These are phyloP conservation scores for Bicyclus anynana DNA, from an alignment of 1,140 invertebrate species.

Conservation along the genomic window DNA sequence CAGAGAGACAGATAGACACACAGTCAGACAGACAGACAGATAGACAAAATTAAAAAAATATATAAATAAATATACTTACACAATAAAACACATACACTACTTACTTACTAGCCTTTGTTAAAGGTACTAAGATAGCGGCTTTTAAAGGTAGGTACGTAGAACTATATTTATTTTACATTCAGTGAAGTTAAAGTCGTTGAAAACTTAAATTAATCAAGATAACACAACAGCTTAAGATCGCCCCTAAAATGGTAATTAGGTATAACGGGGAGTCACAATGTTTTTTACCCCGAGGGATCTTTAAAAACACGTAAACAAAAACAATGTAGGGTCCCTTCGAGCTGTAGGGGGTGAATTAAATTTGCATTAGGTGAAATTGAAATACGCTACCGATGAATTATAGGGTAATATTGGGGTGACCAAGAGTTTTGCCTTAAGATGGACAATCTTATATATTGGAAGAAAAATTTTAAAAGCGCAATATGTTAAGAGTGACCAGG, in stretches of 20 bases:
- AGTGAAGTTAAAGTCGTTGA: constrained; percentile 9
- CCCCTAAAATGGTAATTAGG: constrained; percentile 55
- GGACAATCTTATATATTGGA: no score
- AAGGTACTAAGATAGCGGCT: no score
- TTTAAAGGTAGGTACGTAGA: no score
- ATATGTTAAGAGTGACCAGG: no score
- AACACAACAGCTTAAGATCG: constrained; percentile 45
- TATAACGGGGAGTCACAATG: constrained; percentile 29
- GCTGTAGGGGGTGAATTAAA: constrained; percentile 67
- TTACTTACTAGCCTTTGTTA: no score
- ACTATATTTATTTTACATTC: not conserved
- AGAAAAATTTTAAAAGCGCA: no score
- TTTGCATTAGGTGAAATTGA: constrained; percentile 75
- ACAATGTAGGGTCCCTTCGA: constrained; percentile 58
- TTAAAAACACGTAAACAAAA: constrained; percentile 41
- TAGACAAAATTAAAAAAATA: no score
- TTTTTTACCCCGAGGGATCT: constrained; percentile 40
- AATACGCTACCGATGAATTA: constrained; percentile 70
- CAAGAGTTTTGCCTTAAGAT: not conserved
- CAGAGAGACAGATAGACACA: no score
- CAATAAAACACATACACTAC: no score
- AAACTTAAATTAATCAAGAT: constrained; percentile 65
- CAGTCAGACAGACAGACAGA: no score
- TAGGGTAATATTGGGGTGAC: constrained; percentile 30
- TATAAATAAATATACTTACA: no score